A percentile compares a stretch with the other conserved stretches of the same genome.
Conservation (phyloP, 2,888 invertebrate genomes). For the Hipparchia semele region DNA sequence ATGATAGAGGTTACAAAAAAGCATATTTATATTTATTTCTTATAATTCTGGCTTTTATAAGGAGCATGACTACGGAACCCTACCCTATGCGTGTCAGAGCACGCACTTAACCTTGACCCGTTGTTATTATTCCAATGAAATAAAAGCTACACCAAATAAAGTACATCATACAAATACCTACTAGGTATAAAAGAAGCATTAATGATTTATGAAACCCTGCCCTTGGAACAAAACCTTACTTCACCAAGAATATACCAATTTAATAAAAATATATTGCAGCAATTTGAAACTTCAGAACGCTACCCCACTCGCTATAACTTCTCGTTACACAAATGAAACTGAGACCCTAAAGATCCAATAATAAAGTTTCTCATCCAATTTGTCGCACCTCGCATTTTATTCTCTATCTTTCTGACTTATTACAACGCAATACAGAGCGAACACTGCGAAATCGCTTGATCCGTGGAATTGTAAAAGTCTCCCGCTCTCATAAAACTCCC, state of each 20-base stretch:
- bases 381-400: slow-evolving; percentile 76
- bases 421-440: slow-evolving; percentile 54
- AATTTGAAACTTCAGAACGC: slow-evolving; percentile 24
- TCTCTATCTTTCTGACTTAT: slow-evolving; percentile 69
- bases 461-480: slow-evolving; percentile 77
- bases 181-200: background rate
- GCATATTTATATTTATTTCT: no score
- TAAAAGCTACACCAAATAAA: no score
- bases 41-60: no score
- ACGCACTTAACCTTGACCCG: no score
- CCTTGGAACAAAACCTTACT: slow-evolving; percentile 1
- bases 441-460: slow-evolving; percentile 75
- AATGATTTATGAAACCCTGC: slow-evolving; percentile 9
- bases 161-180: background rate
- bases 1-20: no score
- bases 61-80: no score
- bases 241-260: slow-evolving; percentile 14
- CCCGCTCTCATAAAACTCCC: slow-evolving; percentile 77
- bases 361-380: slow-evolving; percentile 76
- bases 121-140: no score
- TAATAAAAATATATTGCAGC: slow-evolving; percentile 28
- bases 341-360: slow-evolving; percentile 48
- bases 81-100: no score
- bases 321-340: slow-evolving; percentile 34
- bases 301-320: slow-evolving; percentile 29